Evolutionary conservation across 2,797 vertebrate genomes (phyloP).

Genomic region (Pangasius sanitwongsei): DNA sequence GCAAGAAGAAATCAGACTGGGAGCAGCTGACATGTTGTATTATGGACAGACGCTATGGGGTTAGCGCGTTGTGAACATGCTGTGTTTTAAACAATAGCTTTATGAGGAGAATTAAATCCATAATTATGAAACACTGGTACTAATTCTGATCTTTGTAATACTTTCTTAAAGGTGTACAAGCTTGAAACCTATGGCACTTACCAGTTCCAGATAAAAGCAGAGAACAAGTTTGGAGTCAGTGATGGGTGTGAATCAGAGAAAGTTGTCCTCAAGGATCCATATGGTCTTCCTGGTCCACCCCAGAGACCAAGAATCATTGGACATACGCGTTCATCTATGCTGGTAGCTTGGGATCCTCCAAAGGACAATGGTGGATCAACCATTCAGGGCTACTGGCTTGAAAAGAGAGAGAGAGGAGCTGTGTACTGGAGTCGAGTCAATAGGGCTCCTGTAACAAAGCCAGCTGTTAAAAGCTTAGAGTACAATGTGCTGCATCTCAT

Average conservation of each 20-base stretch:
- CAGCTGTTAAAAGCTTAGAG: conserved; percentile 86
- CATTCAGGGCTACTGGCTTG: conserved; percentile 96
- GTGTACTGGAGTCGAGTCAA: conserved; percentile 95
- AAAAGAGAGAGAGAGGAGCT: conserved; percentile 93
- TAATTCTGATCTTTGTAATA: background rate
- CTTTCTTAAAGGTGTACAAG: conserved; percentile 85
- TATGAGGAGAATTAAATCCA: background rate
- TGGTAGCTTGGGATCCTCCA: conserved; percentile 92
- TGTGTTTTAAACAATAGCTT: background rate
- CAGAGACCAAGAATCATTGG: conserved; percentile 87
- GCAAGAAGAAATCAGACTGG: conserved; percentile 94
- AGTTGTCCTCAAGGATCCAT: conserved; percentile 91
- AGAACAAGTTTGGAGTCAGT: conserved; percentile 94
- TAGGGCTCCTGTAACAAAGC: conserved; percentile 89
- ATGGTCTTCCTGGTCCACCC: conserved; percentile 92
- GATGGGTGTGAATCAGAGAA: conserved; percentile 97
- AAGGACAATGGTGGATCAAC: conserved; percentile 90
- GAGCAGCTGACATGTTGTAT: conserved; percentile 86
- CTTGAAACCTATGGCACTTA: conserved; percentile 85
- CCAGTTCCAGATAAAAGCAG: conserved; percentile 93
- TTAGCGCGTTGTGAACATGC: conserved; percentile 63
- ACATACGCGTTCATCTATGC: conserved; percentile 86
- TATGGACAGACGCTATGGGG: conserved; percentile 88
- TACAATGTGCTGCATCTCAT: conserved; percentile 87
- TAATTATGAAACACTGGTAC: background rate